Base-by-base conservation (phyloP, 2,888 invertebrate species). In the Mylabris sibirica region DNA sequence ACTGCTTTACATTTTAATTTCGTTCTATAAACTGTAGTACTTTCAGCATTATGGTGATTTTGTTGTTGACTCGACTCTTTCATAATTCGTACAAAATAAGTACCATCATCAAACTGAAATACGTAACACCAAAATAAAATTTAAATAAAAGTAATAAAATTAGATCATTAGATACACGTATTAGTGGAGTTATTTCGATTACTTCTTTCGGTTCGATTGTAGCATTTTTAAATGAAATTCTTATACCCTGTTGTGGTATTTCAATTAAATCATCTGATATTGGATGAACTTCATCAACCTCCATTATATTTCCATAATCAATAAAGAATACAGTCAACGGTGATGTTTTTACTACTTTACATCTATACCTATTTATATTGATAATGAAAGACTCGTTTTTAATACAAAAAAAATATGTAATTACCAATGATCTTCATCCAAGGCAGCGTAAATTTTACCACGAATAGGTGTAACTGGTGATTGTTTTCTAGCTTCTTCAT, bases 261-360 rank as follows among this genome's bases (percentile, higher is more conserved):
- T 57, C 44, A 4, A 59, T 30, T 24, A 68, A 38, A 26, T 68
- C 68, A 34, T 59, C 59, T n/a, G 68, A 65, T 24, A 65, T n/a
- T 14, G 62, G 24, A 3, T 57, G 44, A 5, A 65, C 14, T 57
- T 65, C 65, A 24, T 65, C 22, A 11, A 65, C 65, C 34, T 65
- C 59, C 11, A 49, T 35, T 22, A 35, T n/a, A 64, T 61, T 68
- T 12, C 68, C 68, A 26, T 68, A 68, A 35, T 68, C 68, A 41
- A 68, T 30, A 22, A 68, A 68, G 2, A 65, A 63, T 11, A 65
- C 68, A 1, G 63, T 68, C 20, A 68, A 38, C 2, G 68, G 68
- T n/a, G n/a, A 20, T 5, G 24, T 22, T 22, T 26, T 38, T 3
- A 17, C 5, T 11, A 68, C 59, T 62, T 59, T 68, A 59, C 68